Conservation (phyloP, 1,140 invertebrate species). For the Heliconius eleuchia region DNA sequence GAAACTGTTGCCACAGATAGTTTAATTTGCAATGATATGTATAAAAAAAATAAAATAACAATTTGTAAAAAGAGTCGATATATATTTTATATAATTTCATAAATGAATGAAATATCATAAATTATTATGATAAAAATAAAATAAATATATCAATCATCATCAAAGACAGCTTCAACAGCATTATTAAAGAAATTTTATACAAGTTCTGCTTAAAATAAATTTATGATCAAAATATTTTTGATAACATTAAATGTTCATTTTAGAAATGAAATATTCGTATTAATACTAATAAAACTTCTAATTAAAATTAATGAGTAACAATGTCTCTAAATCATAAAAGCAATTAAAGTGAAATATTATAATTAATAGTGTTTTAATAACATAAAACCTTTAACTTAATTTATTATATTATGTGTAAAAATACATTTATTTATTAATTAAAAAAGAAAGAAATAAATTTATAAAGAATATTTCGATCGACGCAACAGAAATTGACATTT, state of each 20-base stretch:
- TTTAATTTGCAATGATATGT: neutral
- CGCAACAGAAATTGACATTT: conserved; percentile 24
- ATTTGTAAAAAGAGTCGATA: neutral
- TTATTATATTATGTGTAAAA: neutral
- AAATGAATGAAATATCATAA: too few species aligned
- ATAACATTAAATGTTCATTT: too few species aligned
- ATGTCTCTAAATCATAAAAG: neutral
- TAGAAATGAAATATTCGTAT: too few species aligned
- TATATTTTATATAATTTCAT: neutral
- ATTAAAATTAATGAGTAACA: too few species aligned
- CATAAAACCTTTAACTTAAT: too few species aligned
- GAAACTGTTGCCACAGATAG: conserved; percentile 34
- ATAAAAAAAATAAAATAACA: neutral
- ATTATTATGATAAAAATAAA: too few species aligned
- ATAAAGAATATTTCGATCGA: conserved; percentile 27
- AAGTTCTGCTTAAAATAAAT: too few species aligned
- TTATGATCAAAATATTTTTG: too few species aligned
- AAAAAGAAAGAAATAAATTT: neutral
- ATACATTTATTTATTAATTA: conserved; percentile 7
- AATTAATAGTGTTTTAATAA: neutral
- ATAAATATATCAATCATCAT: too few species aligned
- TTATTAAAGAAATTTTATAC: too few species aligned
- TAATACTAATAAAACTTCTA: too few species aligned
- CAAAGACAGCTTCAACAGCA: too few species aligned
- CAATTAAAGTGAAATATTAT: neutral